Percentiles rank a stretch among this genome's conserved stretches.
Evolutionary conservation across 64 coral and sea anemone genomes (phyloP).

Genomic region (Montipora cactus): DNA sequence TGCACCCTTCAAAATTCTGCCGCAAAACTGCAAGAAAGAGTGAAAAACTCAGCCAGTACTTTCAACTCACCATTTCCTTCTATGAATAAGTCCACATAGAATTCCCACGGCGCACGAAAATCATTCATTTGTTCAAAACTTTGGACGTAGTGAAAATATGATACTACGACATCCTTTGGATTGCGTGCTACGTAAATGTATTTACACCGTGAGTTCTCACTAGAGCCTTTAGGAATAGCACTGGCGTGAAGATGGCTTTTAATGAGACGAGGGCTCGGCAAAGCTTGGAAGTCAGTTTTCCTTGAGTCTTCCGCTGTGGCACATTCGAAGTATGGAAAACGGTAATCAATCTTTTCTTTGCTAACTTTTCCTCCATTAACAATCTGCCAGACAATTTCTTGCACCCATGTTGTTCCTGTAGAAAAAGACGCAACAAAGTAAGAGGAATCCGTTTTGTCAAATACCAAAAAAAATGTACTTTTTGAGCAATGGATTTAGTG

Average conservation of each 20-base stretch:
- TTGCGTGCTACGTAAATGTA: slow-evolving; percentile 52
- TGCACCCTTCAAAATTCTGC: no score
- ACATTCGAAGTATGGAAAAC: neutral
- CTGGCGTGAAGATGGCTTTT: slow-evolving; percentile 26
- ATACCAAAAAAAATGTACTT: no score
- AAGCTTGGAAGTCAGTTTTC: neutral
- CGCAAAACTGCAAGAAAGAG: no score
- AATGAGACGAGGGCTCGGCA: slow-evolving; percentile 34
- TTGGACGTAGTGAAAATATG: neutral
- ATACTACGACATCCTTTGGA: slow-evolving; percentile 45
- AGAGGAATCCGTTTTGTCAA: no score
- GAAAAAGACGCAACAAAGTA: no score
- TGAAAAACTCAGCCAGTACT: no score
- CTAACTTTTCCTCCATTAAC: neutral
- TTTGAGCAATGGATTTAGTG: no score
- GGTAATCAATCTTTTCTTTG: neutral
- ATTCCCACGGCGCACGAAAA: neutral
- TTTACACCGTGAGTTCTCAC: neutral
- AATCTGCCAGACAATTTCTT: slow-evolving; percentile 64
- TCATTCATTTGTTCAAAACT: neutral
- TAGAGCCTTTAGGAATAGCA: slow-evolving; percentile 8
- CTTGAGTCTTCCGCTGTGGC: neutral
- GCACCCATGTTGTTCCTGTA: slow-evolving; percentile 1
- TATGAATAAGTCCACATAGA: neutral
- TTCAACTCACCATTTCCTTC: neutral